phyloP scores from a whole-genome alignment of 2,113 vertebrate genomes.

The Fulmarus glacialis region DNA sequence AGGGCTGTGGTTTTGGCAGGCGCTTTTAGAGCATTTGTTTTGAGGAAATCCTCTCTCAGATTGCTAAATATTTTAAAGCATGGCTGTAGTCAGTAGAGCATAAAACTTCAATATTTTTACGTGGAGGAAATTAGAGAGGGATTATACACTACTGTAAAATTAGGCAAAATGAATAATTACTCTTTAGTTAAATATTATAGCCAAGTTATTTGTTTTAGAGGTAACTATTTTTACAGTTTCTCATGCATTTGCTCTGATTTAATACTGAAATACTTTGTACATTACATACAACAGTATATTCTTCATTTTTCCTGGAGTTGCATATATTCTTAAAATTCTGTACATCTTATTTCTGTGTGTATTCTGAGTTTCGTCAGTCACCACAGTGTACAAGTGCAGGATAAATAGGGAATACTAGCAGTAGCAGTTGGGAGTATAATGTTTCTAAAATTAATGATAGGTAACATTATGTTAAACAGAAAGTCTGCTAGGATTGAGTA shows the following conservation, averaged over 20 bases:
- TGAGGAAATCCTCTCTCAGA: neutral
- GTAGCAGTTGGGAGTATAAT: neutral
- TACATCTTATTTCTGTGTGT: neutral
- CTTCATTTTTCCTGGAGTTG: neutral
- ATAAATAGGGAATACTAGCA: neutral
- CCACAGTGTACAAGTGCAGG: neutral
- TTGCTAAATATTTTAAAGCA: neutral
- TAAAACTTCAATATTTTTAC: neutral
- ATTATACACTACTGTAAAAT: neutral
- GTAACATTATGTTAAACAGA: neutral
- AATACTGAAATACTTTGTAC: neutral
- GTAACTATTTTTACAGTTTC: neutral
- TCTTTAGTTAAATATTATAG: neutral
- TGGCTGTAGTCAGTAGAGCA: neutral
- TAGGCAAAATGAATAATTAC: neutral
- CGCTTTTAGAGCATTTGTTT: neutral
- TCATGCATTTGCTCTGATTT: neutral
- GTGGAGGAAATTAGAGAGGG: neutral
- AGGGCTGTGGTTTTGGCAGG: neutral
- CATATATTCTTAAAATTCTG: neutral
- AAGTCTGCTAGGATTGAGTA: neutral
- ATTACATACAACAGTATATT: neutral
- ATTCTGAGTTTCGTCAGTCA: neutral
- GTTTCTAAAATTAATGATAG: neutral
- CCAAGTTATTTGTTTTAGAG: neutral